Evolutionary conservation across 1,140 invertebrate species (phyloP), one percentile per base, ranked within the genome.

Genomic region (Micrasema longulum): DNA sequence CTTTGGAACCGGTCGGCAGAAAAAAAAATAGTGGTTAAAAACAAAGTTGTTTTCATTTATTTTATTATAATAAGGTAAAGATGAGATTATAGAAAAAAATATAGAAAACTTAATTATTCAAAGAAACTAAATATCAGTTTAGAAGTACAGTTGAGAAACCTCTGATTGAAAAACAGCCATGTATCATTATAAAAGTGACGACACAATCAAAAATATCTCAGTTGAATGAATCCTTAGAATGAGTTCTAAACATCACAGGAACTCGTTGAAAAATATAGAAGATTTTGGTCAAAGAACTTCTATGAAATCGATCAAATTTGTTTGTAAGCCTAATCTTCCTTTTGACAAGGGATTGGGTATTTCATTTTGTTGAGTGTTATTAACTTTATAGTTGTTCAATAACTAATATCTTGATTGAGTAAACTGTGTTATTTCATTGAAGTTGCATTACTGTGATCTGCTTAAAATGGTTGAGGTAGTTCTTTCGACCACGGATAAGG

Each of bases 331-430:
- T 20, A 52, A 14, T 22, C 57, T 47, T 12, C 43, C 38, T 3
- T 70, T 70, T 45, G 68, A 70, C 41, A 70, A 70, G 50, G 68
- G 68, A 38, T 64, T 70, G 41, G 68, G 68, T 6, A 52, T 70
- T 31, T 70, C 68, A 53, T 63, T 70, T 23, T 5, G n/a, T 26
- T 57, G 53, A 31, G 14, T 7, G n/a, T n/a, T 0, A 41, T 6
- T 1, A 5, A 47, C n/a, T 47, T 5, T 5, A 52, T 52, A 52
- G 14, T 52, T 52, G 14, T 52, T 52, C 20, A 10, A 11, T 23
- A 12, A 52, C 48, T 31, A 31, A 31, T 31, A 4, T 4, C 26
- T 31, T 7, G 7, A 31, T 7, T 31, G 26, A 31, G 2, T 4
- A 31, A 4, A 31, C 26, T 31, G 26, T 31, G 26, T 2, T 31